Conservation (phyloP, 2,888 invertebrate species). For the Willowsia nigromaculata region DNA sequence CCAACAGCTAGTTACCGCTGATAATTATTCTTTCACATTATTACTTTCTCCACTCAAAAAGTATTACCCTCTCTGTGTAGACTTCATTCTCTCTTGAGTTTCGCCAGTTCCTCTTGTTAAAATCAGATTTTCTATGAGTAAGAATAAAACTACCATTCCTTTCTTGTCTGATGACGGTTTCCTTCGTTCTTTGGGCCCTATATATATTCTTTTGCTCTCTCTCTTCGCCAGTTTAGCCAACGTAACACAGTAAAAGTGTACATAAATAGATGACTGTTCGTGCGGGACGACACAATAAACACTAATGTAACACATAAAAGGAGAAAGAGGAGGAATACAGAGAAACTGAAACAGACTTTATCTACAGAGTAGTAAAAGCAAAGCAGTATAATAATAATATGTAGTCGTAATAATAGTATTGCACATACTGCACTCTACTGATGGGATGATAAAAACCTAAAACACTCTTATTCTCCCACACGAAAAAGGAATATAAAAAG, state of each 20-base stretch:
- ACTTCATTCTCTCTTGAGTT: neutral
- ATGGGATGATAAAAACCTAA: neutral
- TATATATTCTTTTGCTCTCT: neutral
- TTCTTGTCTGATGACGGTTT: neutral
- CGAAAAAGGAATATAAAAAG: neutral
- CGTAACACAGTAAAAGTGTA: constrained; percentile 40
- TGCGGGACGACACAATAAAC: constrained; percentile 50
- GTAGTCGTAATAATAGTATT: constrained; percentile 26
- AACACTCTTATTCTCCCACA: neutral
- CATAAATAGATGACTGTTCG: constrained; percentile 42
- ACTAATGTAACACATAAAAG: constrained; percentile 40
- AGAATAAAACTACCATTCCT: neutral
- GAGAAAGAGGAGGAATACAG: neutral
- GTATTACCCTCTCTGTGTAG: neutral
- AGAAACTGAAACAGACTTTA: constrained; percentile 47
- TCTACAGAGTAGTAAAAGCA: constrained; percentile 39
- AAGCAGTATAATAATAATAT: constrained; percentile 14
- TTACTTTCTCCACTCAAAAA: constrained; percentile 18
- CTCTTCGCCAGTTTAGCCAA: constrained; percentile 9
- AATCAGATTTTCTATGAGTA: constrained; percentile 25
- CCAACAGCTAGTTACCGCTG: constrained; percentile 39
- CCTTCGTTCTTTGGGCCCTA: neutral
- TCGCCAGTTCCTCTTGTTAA: neutral
- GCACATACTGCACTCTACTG: constrained; percentile 33
- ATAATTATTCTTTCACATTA: constrained; percentile 44